phyloP scores from a whole-genome alignment of 2,797 vertebrate genomes.

The Valencia hispanica region DNA sequence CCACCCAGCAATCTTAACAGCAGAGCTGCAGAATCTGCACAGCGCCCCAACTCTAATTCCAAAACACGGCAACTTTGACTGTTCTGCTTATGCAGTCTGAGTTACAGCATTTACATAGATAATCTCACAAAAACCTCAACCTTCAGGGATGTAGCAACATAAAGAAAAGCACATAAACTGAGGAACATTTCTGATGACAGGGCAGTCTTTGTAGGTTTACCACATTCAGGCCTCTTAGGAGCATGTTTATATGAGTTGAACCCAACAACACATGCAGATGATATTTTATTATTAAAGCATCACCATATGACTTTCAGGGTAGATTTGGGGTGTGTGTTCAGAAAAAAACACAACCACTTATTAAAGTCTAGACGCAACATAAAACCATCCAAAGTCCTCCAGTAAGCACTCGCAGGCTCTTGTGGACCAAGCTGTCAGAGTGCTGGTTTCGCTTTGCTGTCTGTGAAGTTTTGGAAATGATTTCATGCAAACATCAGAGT shows the following conservation, averaged over 20 bases:
- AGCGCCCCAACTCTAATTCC: not conserved
- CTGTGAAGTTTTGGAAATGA: slow-evolving; percentile 37
- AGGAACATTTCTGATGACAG: slow-evolving; percentile 63
- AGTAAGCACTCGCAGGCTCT: slow-evolving; percentile 80
- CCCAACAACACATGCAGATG: slow-evolving; percentile 73
- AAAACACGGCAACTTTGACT: slow-evolving; percentile 16
- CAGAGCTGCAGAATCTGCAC: not conserved
- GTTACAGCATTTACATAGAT: slow-evolving; percentile 35
- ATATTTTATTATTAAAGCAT: slow-evolving; percentile 80
- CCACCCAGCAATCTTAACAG: not conserved
- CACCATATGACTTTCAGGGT: slow-evolving; percentile 82
- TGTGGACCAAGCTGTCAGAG: slow-evolving; percentile 61
- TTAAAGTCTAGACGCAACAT: slow-evolving; percentile 99
- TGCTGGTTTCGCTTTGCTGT: slow-evolving; percentile 49
- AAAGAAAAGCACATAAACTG: slow-evolving; percentile 32
- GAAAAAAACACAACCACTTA: slow-evolving; percentile 89
- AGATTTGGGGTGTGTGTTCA: slow-evolving; percentile 79
- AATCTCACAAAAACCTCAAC: slow-evolving; percentile 37
- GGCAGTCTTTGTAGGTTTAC: slow-evolving; percentile 61
- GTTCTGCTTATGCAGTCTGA: slow-evolving; percentile 16
- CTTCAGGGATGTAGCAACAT: slow-evolving; percentile 25
- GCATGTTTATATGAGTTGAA: slow-evolving; percentile 74
- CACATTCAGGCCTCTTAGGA: slow-evolving; percentile 68
- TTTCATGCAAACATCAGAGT: slow-evolving; percentile 19
- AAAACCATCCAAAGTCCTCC: slow-evolving; percentile 90